These are phyloP conservation scores for Protophormia terraenovae DNA, from an alignment of 2,888 invertebrate genomes.

Conservation along the genomic window DNA sequence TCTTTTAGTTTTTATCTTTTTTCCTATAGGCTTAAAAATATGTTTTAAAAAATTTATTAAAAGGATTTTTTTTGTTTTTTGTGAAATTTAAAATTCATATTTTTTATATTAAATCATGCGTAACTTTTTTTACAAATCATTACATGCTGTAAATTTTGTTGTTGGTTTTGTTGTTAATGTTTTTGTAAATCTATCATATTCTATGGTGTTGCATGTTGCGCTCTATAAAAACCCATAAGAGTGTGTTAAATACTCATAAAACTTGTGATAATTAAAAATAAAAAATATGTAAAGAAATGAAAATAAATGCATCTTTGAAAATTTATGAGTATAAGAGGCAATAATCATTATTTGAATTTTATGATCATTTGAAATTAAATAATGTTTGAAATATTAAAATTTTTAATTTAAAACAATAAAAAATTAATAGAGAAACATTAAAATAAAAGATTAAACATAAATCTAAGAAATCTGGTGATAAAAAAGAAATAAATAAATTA, in stretches of 20 bases:
- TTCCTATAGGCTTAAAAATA: background rate
- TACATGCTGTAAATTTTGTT: constrained; percentile 48
- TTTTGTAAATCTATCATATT: constrained; percentile 50
- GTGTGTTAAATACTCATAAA: constrained; percentile 71
- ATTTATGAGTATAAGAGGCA: constrained; percentile 29
- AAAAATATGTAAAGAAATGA: background rate
- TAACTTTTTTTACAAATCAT: constrained; percentile 62
- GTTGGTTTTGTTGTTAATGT: background rate
- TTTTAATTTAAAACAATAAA: background rate
- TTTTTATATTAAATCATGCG: constrained; percentile 58
- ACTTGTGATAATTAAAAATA: constrained; percentile 61
- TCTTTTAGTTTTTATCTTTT: constrained; percentile 14
- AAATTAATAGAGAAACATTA: too few species aligned
- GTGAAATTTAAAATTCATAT: constrained; percentile 20
- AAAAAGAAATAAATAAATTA: too few species aligned
- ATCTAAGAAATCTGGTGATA: too few species aligned
- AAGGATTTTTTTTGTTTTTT: constrained; percentile 3
- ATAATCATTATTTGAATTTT: constrained; percentile 42
- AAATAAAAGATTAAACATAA: too few species aligned
- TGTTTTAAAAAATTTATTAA: constrained; percentile 14
- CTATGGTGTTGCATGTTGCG: constrained; percentile 64
- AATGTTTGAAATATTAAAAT: background rate
- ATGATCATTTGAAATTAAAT: constrained; percentile 20
- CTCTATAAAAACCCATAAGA: constrained; percentile 65
- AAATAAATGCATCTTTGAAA: constrained; percentile 35